Percentiles rank a stretch among this genome's conserved stretches.
These are phyloP conservation scores for Hephaestus fuliginosus DNA, from an alignment of 2,797 vertebrate species.

Conservation along the genomic window DNA sequence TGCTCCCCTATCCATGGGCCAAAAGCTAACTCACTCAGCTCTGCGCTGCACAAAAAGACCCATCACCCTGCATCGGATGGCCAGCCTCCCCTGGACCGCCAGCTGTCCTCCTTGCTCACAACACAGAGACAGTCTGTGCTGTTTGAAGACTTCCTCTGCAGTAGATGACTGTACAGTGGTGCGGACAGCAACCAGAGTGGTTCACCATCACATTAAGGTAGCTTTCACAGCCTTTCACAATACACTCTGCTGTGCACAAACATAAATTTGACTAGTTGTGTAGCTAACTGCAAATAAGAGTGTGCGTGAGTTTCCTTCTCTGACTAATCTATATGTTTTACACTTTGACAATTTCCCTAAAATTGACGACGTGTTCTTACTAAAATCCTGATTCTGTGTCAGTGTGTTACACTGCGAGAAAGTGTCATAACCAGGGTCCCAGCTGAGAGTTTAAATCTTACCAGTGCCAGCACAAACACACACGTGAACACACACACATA, in stretches of 20 bases:
- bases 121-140: slow-evolving; percentile 66
- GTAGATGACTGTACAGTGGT: slow-evolving; percentile 51
- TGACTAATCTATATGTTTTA: not conserved
- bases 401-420: not conserved
- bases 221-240: not conserved
- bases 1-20: slow-evolving; percentile 50
- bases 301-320: not conserved
- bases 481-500: slow-evolving; percentile 18
- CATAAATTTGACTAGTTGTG: slow-evolving; percentile 5
- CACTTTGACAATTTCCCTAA: slow-evolving; percentile 6
- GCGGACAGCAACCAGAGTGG: slow-evolving; percentile 67
- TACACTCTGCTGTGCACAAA: not conserved
- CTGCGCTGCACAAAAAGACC: slow-evolving; percentile 67
- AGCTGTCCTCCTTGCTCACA: slow-evolving; percentile 46
- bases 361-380: not conserved
- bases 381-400: slow-evolving; percentile 2
- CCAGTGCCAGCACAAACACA: slow-evolving; percentile 25
- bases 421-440: slow-evolving; percentile 26
- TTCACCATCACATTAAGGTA: slow-evolving; percentile 80
- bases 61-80: slow-evolving; percentile 70
- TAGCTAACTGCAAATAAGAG: not conserved
- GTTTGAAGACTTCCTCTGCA: slow-evolving; percentile 69
- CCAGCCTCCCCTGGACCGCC: slow-evolving; percentile 65
- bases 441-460: slow-evolving; percentile 17
- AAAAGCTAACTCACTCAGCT: slow-evolving; percentile 47